These are phyloP conservation scores for Calephelis perditalis DNA, from an alignment of 2,888 invertebrate species.

Conservation along the genomic window DNA sequence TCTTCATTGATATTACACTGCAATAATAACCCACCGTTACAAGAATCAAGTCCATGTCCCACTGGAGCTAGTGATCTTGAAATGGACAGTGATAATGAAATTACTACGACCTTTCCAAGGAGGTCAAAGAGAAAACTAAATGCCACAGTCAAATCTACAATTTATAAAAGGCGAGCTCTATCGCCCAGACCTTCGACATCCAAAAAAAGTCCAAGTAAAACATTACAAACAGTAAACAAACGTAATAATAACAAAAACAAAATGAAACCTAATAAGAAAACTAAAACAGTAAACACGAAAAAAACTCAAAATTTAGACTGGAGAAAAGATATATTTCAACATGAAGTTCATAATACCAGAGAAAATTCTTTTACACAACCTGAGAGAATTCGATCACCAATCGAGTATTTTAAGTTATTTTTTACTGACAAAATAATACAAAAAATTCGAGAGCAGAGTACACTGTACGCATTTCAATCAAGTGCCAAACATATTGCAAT, in stretches of 20 bases:
- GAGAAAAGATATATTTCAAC: too few relatives aligned
- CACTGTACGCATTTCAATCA: background rate
- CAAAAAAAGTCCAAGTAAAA: background rate
- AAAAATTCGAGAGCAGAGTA: slow-evolving; percentile 1
- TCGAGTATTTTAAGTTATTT: background rate
- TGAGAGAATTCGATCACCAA: background rate
- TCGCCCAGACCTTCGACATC: background rate
- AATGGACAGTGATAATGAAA: background rate
- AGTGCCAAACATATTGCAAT: too few relatives aligned
- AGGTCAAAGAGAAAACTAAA: background rate
- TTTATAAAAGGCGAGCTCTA: background rate
- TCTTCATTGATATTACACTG: background rate
- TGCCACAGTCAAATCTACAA: background rate
- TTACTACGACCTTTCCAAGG: background rate
- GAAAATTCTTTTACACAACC: background rate
- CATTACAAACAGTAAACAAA: background rate
- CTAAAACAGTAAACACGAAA: background rate
- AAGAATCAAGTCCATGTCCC: background rate
- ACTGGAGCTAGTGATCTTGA: background rate
- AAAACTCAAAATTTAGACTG: too few relatives aligned
- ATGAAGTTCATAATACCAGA: too few relatives aligned
- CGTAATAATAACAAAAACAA: background rate
- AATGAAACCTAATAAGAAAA: background rate
- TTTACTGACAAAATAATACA: background rate
- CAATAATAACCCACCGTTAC: background rate